Evolutionary conservation across 2,888 invertebrate species (phyloP).

Genomic region (Polydrusus tereticollis): DNA sequence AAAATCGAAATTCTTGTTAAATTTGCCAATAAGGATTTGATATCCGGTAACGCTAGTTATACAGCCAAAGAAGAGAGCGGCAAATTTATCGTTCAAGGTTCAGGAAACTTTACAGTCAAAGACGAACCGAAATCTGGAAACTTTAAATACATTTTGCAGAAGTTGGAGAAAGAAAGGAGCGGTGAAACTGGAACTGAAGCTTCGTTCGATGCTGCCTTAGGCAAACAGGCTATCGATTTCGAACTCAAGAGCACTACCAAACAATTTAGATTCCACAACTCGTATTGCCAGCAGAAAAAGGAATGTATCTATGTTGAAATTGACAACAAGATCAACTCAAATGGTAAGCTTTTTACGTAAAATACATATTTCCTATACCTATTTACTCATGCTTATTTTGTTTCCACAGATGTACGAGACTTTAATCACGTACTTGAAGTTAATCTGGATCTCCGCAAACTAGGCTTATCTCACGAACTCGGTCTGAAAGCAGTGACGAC

Average conservation of each 20-base stretch:
- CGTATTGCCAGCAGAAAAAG: conserved; percentile 84
- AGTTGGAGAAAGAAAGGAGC: conserved; percentile 71
- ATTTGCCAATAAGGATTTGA: conserved; percentile 75
- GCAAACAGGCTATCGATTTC: conserved; percentile 77
- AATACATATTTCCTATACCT: too few species aligned
- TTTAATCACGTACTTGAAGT: conserved; percentile 75
- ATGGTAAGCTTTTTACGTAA: conserved; percentile 57
- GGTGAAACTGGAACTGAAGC: conserved; percentile 78
- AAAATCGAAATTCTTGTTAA: conserved; percentile 75
- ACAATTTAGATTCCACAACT: conserved; percentile 78
- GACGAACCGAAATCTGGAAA: conserved; percentile 78
- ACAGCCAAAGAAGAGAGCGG: conserved; percentile 78
- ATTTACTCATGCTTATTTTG: too few species aligned
- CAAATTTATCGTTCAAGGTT: conserved; percentile 81
- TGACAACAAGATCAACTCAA: conserved; percentile 71
- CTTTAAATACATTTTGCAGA: conserved; percentile 80
- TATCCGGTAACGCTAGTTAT: conserved; percentile 79
- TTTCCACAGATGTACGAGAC: conserved; percentile 67
- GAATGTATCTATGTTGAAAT: conserved; percentile 82
- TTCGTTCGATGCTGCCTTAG: conserved; percentile 77
- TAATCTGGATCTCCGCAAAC: conserved; percentile 79
- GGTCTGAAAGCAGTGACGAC: conserved; percentile 77
- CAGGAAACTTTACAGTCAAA: conserved; percentile 78
- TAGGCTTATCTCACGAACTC: conserved; percentile 82
- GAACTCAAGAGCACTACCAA: conserved; percentile 80